Percentiles rank a stretch among this genome's conserved stretches.
Evolutionary conservation across 1,140 invertebrate genomes (phyloP).

Genomic region (Ceratitis capitata): DNA sequence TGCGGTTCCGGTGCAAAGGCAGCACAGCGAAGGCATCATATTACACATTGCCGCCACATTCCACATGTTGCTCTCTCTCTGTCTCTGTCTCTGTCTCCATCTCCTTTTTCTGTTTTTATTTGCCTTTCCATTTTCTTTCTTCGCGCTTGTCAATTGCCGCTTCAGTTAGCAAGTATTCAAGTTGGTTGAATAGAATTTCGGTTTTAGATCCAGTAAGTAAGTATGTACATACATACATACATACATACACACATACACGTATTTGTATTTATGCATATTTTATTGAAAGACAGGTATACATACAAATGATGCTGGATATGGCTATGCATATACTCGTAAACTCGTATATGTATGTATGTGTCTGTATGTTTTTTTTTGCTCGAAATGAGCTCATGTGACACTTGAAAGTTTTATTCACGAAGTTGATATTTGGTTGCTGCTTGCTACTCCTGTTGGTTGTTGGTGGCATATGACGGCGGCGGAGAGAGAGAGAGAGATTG

Average conservation of each 20-base stretch:
- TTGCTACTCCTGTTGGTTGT: neutral
- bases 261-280: neutral
- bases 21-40: neutral
- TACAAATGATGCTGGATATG: neutral
- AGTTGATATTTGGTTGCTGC: too few relatives aligned
- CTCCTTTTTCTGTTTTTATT: neutral
- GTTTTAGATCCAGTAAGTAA: neutral
- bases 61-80: constrained; percentile 21
- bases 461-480: too few relatives aligned
- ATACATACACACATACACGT: neutral
- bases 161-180: neutral
- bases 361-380: neutral
- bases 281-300: neutral
- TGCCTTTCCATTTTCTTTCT: neutral
- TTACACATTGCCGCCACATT: constrained; percentile 7
- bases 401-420: neutral
- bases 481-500: neutral
- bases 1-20: constrained; percentile 6
- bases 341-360: too few relatives aligned
- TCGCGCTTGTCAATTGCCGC: neutral
- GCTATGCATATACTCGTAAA: neutral
- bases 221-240: neutral
- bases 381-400: neutral
- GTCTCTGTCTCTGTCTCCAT: neutral
- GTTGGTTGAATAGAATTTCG: neutral